Base-by-base conservation (phyloP, 2,113 vertebrate genomes). In the Marcusenius ussheri region DNA sequence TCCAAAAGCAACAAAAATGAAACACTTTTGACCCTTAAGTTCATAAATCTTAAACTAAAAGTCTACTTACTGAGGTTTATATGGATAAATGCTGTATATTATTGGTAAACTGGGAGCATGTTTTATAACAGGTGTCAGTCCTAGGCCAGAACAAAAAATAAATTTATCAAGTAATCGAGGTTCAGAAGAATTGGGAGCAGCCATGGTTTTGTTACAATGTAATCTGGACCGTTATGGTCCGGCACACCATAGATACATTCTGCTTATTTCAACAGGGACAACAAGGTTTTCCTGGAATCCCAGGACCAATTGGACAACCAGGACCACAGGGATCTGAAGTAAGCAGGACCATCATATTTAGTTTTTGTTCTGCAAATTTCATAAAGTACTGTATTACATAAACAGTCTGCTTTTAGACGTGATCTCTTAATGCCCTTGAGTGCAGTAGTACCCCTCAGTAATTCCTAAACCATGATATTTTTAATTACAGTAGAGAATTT, bases 291-390 rank as follows among this genome's bases (percentile, higher is more conserved):
- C 94, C 95, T 2, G 97, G 97, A 91, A 53, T 84, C 3, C 90
- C 92, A n/a, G 98, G 98, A 2, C 93, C 95, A 24, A 90, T 62
- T 3, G 98, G 98, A 19, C 95, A 95, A 49, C 92, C 90, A n/a
- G 89, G 89, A 1, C 35, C 77, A 27, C 19, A 9, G 9, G 98
- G 98, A 91, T 93, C 92, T 1, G 94, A 92, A 58, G 98, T 99
- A 94, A 98, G 98, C 96, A 51, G 85, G 50, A 87, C 27, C 27
- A 35, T 87, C 3, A 35, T 87, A 51, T 77, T 77, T 77, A 39
- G 10, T 3, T 77, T 2, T 77, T 39, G 70, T 39, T 77, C 17
- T 19, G 31, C 3, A 77, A 35, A 39, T 77, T 77, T 39, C 6
- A 3, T 35, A 77, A 77, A 39, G 39, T 39, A 35, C 35, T 74